A percentile compares a stretch with the other conserved stretches of the same genome.
These are phyloP conservation scores for Rhopalosiphum maidis DNA, from an alignment of 1,140 invertebrate genomes.

Conservation along the genomic window DNA sequence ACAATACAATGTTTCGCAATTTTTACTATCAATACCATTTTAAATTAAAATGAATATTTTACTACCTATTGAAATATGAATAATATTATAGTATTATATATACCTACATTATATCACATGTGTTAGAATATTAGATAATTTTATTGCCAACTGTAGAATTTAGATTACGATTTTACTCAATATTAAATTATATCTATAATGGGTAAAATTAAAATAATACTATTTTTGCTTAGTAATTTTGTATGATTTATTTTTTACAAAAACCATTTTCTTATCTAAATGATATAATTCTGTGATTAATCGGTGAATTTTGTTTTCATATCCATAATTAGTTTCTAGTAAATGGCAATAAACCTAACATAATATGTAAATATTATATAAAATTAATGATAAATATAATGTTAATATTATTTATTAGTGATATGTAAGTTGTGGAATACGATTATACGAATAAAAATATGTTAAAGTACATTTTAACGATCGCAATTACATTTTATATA, in stretches of 20 bases:
- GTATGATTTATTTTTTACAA: background rate
- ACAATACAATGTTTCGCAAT: background rate
- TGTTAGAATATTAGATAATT: background rate
- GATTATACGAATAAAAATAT: background rate
- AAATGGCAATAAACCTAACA: background rate
- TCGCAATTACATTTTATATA: background rate
- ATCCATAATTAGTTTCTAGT: background rate
- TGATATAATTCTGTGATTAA: background rate
- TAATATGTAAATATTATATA: background rate
- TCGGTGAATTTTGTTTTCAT: background rate
- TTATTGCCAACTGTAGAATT: background rate
- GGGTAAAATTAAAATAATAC: background rate
- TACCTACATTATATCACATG: background rate
- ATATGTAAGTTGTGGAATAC: background rate
- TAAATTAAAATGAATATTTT: background rate
- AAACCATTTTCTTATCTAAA: constrained; percentile 15
- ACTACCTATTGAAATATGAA: background rate
- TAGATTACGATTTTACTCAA: background rate
- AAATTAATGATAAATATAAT: background rate
- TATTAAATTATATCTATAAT: background rate
- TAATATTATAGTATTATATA: background rate
- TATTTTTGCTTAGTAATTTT: background rate
- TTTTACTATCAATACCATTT: background rate
- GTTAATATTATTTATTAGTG: background rate
- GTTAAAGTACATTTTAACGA: background rate